phyloP scores from a whole-genome alignment of 2,888 invertebrate genomes.

The Cybosia mesomella region DNA sequence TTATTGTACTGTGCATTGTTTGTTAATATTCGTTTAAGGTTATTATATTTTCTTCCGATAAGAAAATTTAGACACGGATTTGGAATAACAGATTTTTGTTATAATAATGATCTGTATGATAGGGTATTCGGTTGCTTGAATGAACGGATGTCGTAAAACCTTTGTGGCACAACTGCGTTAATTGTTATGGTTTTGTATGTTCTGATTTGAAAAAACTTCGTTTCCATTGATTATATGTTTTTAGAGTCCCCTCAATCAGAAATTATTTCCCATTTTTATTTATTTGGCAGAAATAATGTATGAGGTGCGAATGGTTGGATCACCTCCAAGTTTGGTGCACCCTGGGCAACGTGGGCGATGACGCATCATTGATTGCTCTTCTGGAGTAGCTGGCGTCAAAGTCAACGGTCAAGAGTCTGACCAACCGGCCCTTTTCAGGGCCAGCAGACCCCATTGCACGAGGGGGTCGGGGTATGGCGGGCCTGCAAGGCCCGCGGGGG shows the following conservation, averaged over 20 bases:
- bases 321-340: too few species aligned
- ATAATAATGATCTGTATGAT: background rate
- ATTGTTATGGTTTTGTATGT: background rate
- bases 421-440: too few species aligned
- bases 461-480: too few species aligned
- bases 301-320: too few species aligned
- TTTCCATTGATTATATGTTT: background rate
- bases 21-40: constrained; percentile 4
- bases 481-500: too few species aligned
- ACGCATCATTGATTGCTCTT: too few species aligned
- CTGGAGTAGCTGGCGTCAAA: too few species aligned
- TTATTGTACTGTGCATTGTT: constrained; percentile 15
- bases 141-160: background rate
- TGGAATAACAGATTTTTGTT: background rate
- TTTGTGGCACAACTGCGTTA: background rate
- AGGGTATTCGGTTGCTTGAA: background rate
- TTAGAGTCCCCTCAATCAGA: background rate
- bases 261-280: background rate
- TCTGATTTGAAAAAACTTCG: too few species aligned
- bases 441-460: too few species aligned
- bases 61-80: background rate
- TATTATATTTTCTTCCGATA: constrained; percentile 2
- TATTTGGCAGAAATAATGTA: background rate
- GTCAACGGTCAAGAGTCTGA: too few species aligned
- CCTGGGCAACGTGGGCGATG: too few species aligned